Evolutionary conservation across 2,113 vertebrate species (phyloP).

Genomic region (Xerus inauris): DNA sequence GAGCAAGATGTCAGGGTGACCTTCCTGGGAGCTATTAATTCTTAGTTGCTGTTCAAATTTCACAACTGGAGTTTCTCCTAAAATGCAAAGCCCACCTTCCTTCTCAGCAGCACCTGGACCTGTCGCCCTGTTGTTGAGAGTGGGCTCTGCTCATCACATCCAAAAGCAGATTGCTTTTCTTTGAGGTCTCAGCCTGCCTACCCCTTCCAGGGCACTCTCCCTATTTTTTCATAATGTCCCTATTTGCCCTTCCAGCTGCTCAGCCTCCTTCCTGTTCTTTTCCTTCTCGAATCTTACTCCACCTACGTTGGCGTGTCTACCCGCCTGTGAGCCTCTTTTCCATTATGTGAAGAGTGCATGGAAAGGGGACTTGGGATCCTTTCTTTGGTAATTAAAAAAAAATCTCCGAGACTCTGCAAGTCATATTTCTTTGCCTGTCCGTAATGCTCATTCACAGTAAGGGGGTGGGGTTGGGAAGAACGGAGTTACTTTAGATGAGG

Average conservation of each 20-base stretch:
- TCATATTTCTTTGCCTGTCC: slow-evolving; percentile 50
- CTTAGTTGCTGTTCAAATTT: slow-evolving; percentile 25
- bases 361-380: slow-evolving; percentile 28
- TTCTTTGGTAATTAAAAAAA: slow-evolving; percentile 61
- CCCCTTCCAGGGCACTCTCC: not conserved
- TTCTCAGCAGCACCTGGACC: not conserved
- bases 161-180: not conserved
- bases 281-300: not conserved
- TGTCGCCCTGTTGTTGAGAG: accelerated
- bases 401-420: slow-evolving; percentile 36
- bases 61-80: not conserved
- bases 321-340: slow-evolving; percentile 40
- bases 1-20: not conserved
- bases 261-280: not conserved
- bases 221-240: not conserved
- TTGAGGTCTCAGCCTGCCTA: not conserved
- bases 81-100: not conserved
- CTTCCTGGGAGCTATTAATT: slow-evolving; percentile 23
- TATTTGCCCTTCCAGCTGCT: not conserved
- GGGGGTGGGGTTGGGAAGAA: too few relatives aligned
- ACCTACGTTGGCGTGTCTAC: not conserved
- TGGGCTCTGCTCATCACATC: not conserved
- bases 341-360: slow-evolving; percentile 61
- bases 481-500: too few relatives aligned
- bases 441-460: too few relatives aligned